Percentiles rank a stretch among this genome's conserved stretches.
These are phyloP conservation scores for Xylophagus ater DNA, from an alignment of 2,888 invertebrate species.

Conservation along the genomic window DNA sequence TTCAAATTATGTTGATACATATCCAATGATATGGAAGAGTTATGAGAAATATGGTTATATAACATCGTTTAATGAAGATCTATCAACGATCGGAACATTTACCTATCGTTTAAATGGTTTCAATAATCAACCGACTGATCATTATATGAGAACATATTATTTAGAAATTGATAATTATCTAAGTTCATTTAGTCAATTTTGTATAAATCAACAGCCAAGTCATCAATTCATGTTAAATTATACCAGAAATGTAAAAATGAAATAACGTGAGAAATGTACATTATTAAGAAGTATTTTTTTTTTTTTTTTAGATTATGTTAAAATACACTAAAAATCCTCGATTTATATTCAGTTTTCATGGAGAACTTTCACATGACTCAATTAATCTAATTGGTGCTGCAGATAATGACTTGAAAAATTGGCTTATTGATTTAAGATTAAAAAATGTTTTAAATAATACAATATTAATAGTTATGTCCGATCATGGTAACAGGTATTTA, in stretches of 20 bases:
- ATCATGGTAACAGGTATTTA: slow-evolving; percentile 74
- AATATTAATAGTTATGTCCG: slow-evolving; percentile 78
- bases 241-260: slow-evolving; percentile 48
- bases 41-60: slow-evolving; percentile 57
- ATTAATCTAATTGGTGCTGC: slow-evolving; percentile 66
- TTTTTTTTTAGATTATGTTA: slow-evolving; percentile 41
- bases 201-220: slow-evolving; percentile 60
- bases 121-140: slow-evolving; percentile 70
- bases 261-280: slow-evolving; percentile 18
- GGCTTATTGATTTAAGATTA: slow-evolving; percentile 51
- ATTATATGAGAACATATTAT: slow-evolving; percentile 76
- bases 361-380: slow-evolving; percentile 78
- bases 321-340: slow-evolving; percentile 55
- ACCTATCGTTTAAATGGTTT: slow-evolving; percentile 86
- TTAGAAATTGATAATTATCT: slow-evolving; percentile 51
- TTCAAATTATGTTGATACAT: slow-evolving; percentile 57
- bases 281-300: background rate
- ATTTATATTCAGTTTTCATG: slow-evolving; percentile 81
- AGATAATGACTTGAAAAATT: slow-evolving; percentile 58
- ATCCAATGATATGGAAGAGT: slow-evolving; percentile 80
- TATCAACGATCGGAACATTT: slow-evolving; percentile 74
- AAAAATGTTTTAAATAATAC: slow-evolving; percentile 64
- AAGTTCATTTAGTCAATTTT: slow-evolving; percentile 46
- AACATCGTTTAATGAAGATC: slow-evolving; percentile 81
- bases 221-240: slow-evolving; percentile 56